Evolutionary conservation across 1,140 invertebrate genomes (phyloP).

Genomic region (Venturia canescens): DNA sequence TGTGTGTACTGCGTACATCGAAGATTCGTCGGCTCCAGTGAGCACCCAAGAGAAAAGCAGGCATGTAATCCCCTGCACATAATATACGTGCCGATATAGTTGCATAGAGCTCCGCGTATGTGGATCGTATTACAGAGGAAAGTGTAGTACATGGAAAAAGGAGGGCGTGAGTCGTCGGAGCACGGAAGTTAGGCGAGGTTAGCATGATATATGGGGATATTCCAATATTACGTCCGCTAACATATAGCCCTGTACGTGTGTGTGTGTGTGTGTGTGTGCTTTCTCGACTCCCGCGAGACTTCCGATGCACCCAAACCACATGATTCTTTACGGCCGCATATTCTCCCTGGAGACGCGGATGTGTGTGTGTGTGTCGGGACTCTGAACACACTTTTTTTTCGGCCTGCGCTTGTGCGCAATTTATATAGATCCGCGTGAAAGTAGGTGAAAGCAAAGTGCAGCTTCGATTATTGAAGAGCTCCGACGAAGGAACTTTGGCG

Average conservation of each 20-base stretch:
- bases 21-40: background rate
- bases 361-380: background rate
- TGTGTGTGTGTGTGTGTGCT: background rate
- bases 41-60: background rate
- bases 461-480: background rate
- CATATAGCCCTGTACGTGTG: background rate
- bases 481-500: too few species aligned
- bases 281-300: background rate
- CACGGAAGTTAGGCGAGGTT: slow-evolving; percentile 58
- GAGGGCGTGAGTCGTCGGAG: slow-evolving; percentile 35
- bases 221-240: slow-evolving; percentile 60
- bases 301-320: background rate
- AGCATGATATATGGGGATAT: slow-evolving; percentile 63
- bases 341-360: background rate
- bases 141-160: slow-evolving; percentile 27
- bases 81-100: background rate
- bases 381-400: background rate
- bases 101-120: background rate
- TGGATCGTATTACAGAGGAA: slow-evolving; percentile 14
- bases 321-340: background rate
- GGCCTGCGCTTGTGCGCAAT: background rate
- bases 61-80: slow-evolving; percentile 14
- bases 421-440: background rate
- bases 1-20: background rate
- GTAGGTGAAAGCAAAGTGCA: background rate